Evolutionary conservation across 2,113 vertebrate genomes (phyloP).

Genomic region (Cyprinodon variegatus): DNA sequence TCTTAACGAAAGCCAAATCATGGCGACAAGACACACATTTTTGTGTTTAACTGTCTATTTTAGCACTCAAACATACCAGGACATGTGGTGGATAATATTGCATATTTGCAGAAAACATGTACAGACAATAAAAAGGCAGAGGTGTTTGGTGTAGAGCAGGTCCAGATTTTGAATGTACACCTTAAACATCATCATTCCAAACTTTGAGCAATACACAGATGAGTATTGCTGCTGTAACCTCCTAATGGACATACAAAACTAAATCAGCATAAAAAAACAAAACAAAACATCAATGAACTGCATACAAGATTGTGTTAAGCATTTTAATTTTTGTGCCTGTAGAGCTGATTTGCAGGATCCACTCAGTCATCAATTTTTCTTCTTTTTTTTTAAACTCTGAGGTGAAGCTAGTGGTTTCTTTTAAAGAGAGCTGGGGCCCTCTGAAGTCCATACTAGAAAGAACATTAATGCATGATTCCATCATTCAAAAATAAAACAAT

Average conservation of each 20-base stretch:
- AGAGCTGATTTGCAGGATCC: slow-evolving; percentile 46
- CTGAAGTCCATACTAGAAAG: slow-evolving; percentile 27
- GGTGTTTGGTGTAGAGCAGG: slow-evolving; percentile 18
- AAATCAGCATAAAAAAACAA: slow-evolving; percentile 27
- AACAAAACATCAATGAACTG: slow-evolving; percentile 46
- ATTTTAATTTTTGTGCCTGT: slow-evolving; percentile 34
- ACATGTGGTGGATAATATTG: slow-evolving; percentile 4
- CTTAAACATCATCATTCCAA: slow-evolving; percentile 5
- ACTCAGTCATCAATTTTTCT: slow-evolving; percentile 32
- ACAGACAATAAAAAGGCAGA: neutral
- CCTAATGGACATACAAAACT: slow-evolving; percentile 16
- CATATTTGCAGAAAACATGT: slow-evolving; percentile 8
- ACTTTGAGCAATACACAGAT: neutral
- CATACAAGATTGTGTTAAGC: slow-evolving; percentile 40
- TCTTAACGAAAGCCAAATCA: slow-evolving; percentile 39
- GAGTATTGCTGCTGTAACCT: slow-evolving; percentile 11
- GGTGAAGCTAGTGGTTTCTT: slow-evolving; percentile 63
- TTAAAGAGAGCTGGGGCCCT: slow-evolving; percentile 29
- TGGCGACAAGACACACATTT: slow-evolving; percentile 37
- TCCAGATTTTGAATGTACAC: neutral
- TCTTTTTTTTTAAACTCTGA: slow-evolving; percentile 3
- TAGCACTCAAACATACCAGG: slow-evolving; percentile 33
- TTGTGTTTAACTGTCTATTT: slow-evolving; percentile 56
- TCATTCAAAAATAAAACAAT: slow-evolving; percentile 28
- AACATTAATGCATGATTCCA: slow-evolving; percentile 38